Base-by-base conservation (phyloP, 2,888 invertebrate species). In the Polia nebulosa region DNA sequence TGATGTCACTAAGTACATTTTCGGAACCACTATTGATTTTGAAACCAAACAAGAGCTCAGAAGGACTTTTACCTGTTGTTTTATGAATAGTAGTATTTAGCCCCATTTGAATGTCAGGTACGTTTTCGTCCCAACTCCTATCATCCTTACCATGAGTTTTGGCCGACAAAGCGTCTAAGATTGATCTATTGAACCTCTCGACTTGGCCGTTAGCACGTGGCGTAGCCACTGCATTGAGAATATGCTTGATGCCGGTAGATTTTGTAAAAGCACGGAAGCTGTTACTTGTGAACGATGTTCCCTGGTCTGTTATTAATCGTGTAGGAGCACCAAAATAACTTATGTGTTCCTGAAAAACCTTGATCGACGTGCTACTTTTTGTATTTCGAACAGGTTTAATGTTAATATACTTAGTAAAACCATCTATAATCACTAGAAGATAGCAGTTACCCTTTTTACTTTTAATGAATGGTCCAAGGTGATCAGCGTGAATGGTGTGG, bases 391-490 rank as follows among this genome's bases (percentile, higher is more conserved):
- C 52, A 15, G 52, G 32, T 5, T 7, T 53, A 8, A 53, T 34
- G 20, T 53, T 53, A 15, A 22, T 22, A 20, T 15, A 52, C 15
- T 52, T 52, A 7, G 52, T 52, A 20, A 52, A 52, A 3, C 52
- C 20, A 53, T 34, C 52, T 8, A 34, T 32, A 6, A 53, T 34
- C 0, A 53, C 52, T 22, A 34, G 8, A 15, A 53, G 15, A 34
- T 53, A 53, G 6, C 32, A 53, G 13, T 53, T 53, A 11, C 32
- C 52, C 4, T 15, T 53, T 53, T 53, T 53, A 15, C 34, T 53
- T 8, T 34, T 20, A 22, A 53, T 34, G 20, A 53, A 53, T 3
- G 34, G 52, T 8, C 52, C 51, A 1, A 51, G 29, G 9, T 52
- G 52, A 7, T 52, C 52, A 5, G 32, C 32, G 20, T 52, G 52